phyloP scores from a whole-genome alignment of 2,888 invertebrate species.

The Sepioteuthis lessoniana region DNA sequence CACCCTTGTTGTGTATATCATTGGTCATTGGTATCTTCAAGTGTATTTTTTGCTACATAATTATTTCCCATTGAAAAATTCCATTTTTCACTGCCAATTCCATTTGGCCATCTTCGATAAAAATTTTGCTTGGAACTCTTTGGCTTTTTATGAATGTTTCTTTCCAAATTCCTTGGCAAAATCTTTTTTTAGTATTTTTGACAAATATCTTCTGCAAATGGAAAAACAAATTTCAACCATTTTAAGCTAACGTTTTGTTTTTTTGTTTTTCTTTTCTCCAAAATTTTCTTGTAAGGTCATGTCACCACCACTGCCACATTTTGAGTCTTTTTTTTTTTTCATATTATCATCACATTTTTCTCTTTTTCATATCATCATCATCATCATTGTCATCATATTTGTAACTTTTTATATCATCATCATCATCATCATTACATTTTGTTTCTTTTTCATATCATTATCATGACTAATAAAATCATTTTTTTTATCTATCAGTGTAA shows the following conservation, averaged over 20 bases:
- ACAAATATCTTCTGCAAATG: background rate
- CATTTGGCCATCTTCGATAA: constrained; percentile 6
- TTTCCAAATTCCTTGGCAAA: background rate
- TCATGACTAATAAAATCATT: no score
- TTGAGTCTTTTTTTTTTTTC: no score
- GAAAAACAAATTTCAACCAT: background rate
- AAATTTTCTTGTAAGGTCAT: background rate
- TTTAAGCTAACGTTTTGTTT: background rate
- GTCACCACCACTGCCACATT: background rate
- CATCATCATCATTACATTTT: no score
- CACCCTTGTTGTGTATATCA: background rate
- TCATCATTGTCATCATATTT: no score
- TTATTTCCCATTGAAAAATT: background rate
- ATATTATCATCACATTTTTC: no score
- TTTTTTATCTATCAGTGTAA: no score
- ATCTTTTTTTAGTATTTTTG: background rate
- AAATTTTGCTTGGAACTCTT: background rate
- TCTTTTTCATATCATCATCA: no score
- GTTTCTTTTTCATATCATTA: no score
- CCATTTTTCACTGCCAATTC: background rate
- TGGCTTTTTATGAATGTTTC: background rate
- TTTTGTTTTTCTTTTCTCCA: no score
- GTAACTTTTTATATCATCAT: no score
- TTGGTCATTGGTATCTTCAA: background rate
- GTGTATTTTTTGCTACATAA: background rate